Conservation (phyloP, 2,113 vertebrate genomes). For the Tenebrosternarchus preto region DNA sequence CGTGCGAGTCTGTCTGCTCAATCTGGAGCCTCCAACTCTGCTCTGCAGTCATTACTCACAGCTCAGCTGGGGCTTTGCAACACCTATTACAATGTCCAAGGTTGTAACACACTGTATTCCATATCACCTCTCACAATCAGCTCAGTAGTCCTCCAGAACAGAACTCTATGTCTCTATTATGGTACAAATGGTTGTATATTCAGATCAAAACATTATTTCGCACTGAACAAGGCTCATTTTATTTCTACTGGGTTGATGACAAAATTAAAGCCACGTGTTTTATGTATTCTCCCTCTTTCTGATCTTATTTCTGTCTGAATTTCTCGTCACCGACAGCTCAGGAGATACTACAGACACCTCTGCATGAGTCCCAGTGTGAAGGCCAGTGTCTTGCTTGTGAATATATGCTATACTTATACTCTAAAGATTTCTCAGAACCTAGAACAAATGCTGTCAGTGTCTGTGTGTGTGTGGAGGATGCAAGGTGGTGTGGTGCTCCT, state of each 20-base stretch:
- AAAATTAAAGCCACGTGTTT: background rate
- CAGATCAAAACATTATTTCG: background rate
- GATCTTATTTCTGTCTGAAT: background rate
- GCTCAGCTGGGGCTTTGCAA: background rate
- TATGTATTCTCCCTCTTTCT: background rate
- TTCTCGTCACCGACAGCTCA: background rate
- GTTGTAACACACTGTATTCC: background rate
- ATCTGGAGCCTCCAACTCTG: background rate
- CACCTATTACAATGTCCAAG: background rate
- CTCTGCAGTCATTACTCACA: background rate
- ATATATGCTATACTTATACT: background rate
- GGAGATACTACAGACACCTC: background rate
- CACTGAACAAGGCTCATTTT: background rate
- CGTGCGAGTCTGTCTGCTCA: background rate
- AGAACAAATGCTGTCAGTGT: constrained; percentile 1
- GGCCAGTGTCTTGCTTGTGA: background rate
- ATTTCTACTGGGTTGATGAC: background rate
- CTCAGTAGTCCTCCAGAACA: background rate
- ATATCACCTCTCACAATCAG: background rate
- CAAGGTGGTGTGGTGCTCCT: background rate
- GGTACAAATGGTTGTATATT: background rate
- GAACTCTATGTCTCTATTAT: background rate
- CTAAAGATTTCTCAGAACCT: background rate
- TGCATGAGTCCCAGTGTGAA: background rate
- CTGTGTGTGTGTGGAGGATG: background rate